A percentile compares a stretch with the other conserved stretches of the same genome.
These are phyloP conservation scores for Actenoides lindsayi DNA, from an alignment of 2,113 vertebrate species.

Conservation along the genomic window DNA sequence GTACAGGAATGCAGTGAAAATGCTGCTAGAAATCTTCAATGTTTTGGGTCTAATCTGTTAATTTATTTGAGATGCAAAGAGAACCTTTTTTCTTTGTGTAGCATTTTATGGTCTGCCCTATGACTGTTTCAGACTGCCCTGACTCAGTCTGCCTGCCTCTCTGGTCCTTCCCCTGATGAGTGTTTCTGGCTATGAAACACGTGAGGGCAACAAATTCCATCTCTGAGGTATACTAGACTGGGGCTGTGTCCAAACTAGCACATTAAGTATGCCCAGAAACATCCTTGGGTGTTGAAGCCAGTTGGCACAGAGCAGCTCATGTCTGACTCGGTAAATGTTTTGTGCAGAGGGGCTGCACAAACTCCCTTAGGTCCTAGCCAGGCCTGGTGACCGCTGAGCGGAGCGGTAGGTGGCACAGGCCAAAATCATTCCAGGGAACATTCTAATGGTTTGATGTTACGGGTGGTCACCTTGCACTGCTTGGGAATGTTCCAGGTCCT, in stretches of 20 bases:
- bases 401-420: not conserved
- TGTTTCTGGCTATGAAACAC: not conserved
- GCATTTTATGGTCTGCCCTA: not conserved
- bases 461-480: not conserved
- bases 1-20: not conserved
- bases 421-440: not conserved
- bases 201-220: conserved; percentile 21
- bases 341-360: not conserved
- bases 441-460: not conserved
- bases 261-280: not conserved
- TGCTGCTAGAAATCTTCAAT: not conserved
- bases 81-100: not conserved
- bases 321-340: not conserved
- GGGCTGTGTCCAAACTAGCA: not conserved
- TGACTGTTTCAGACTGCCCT: not conserved
- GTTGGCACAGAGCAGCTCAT: not conserved
- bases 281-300: not conserved
- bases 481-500: not conserved
- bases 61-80: not conserved
- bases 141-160: not conserved
- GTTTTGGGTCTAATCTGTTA: not conserved
- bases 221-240: not conserved
- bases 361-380: not conserved
- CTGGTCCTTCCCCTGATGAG: not conserved
- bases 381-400: not conserved